Conservation (phyloP, 2,888 invertebrate species). For the Brachyopa scutellaris region DNA sequence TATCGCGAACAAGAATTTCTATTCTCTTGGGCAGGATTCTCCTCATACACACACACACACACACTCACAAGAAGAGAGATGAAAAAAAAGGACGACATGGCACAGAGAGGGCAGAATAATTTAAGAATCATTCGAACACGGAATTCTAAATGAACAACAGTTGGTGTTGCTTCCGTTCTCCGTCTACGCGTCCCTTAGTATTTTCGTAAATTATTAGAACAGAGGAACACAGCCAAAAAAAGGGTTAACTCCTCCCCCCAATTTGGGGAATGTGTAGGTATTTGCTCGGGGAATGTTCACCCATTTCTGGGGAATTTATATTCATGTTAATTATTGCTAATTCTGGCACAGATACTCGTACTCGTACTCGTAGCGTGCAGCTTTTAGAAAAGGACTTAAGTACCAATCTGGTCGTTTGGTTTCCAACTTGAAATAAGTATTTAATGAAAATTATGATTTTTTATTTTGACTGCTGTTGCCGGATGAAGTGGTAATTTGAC, state of each 20-base stretch:
- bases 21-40: constrained; percentile 17
- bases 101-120: constrained; percentile 61
- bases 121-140: constrained; percentile 68
- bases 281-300: constrained; percentile 42
- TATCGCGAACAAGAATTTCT: constrained; percentile 47
- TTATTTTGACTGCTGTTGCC: constrained; percentile 2
- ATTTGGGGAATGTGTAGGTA: constrained; percentile 35
- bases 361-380: neutral
- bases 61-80: neutral
- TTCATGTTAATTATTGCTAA: constrained; percentile 63
- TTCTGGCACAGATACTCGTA: constrained; percentile 18
- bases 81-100: constrained; percentile 50
- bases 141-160: constrained; percentile 71
- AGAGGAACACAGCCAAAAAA: constrained; percentile 36
- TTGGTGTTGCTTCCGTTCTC: constrained; percentile 42
- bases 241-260: constrained; percentile 30
- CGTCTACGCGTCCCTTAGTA: neutral
- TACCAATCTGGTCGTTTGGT: neutral
- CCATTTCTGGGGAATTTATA: constrained; percentile 50
- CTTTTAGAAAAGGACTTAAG: neutral
- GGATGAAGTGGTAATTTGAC: constrained; percentile 38
- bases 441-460: constrained; percentile 30
- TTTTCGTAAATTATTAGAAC: constrained; percentile 52
- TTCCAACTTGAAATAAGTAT: neutral
- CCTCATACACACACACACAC: neutral